A percentile compares a stretch with the other conserved stretches of the same genome.
Evolutionary conservation across 92 coral and sea anemone species (phyloP).

Genomic region (Ricordea florida): DNA sequence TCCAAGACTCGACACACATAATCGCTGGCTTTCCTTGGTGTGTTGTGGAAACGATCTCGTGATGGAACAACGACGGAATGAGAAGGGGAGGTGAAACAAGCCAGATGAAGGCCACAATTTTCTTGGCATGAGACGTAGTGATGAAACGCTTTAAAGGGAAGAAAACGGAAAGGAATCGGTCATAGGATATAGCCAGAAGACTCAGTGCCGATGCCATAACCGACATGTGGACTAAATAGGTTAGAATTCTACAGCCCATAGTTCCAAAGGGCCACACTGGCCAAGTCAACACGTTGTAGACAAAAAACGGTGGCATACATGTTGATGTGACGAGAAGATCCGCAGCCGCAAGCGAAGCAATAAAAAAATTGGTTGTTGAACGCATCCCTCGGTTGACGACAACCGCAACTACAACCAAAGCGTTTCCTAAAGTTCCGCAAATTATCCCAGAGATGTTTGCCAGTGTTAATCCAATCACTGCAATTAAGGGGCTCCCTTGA

Average conservation of each 20-base stretch:
- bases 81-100: conserved; percentile 75
- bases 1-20: conserved; percentile 77
- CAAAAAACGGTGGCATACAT: conserved; percentile 85
- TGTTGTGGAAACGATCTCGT: conserved; percentile 31
- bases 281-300: conserved; percentile 81
- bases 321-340: conserved; percentile 71
- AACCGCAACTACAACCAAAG: conserved; percentile 69
- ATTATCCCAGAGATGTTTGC: conserved; percentile 58
- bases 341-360: conserved; percentile 75
- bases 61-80: conserved; percentile 70
- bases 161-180: conserved; percentile 76
- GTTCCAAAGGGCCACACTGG: conserved; percentile 85
- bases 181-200: conserved; percentile 78
- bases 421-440: conserved; percentile 71
- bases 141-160: conserved; percentile 68
- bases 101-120: conserved; percentile 67
- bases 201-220: conserved; percentile 88
- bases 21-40: conserved; percentile 27
- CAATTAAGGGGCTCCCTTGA: conserved; percentile 21
- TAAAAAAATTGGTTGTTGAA: conserved; percentile 76
- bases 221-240: conserved; percentile 79
- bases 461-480: conserved; percentile 43
- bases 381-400: conserved; percentile 77
- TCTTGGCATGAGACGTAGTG: conserved; percentile 48
- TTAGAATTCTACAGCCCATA: conserved; percentile 52